Base-by-base conservation (phyloP, 2,888 invertebrate species). In the Cistogaster globosa region DNA sequence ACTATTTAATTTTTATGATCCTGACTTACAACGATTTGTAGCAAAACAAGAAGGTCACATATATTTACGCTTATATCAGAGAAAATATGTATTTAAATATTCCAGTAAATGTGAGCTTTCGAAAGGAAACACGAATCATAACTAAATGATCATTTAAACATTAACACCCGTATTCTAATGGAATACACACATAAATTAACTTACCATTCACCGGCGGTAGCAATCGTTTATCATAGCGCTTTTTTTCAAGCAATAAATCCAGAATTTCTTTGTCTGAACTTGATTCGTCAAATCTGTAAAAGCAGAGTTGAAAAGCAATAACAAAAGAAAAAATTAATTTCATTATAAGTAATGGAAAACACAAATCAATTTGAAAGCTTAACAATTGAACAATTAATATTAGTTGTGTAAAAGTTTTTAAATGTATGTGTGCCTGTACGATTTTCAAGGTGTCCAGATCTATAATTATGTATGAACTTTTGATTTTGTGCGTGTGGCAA, bases 191-290 rank as follows among this genome's bases (percentile, higher is more conserved):
- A 48, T 48, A 53, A 57, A 48, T 48, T 51, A 57, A 91, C 93
- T 93, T 93, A 97, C 97, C 97, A 94, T 96, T 95, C 91, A 97
- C 97, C 90, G 97, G 97, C 90, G 98, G 98, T 91, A 97, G 94
- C 93, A 97, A 95, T 94, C 98, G 95, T 94, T 97, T 97, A 94
- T 98, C 98, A 94, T 98, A 98, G 93, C 97, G 96, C 92, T 96
- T 96, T 91, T 96, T 95, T 93, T 96, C 95, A 92, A 98, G 94
- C 91, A 98, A 95, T 93, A 97, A 96, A 95, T 98, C 98, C 94
- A 98, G 94, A 93, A 97, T 97, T 94, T 97, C 97, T 94, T 97
- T 97, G 95, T 97, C 97, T 93, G 97, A 97, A 94, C 97, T 97
- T 90, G 97, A 97, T 93, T 97, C 97, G 93, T 96, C 97, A 93